Evolutionary conservation across 2,888 invertebrate species (phyloP), one percentile per base, ranked within the genome.

Genomic region (Ctena decussata): DNA sequence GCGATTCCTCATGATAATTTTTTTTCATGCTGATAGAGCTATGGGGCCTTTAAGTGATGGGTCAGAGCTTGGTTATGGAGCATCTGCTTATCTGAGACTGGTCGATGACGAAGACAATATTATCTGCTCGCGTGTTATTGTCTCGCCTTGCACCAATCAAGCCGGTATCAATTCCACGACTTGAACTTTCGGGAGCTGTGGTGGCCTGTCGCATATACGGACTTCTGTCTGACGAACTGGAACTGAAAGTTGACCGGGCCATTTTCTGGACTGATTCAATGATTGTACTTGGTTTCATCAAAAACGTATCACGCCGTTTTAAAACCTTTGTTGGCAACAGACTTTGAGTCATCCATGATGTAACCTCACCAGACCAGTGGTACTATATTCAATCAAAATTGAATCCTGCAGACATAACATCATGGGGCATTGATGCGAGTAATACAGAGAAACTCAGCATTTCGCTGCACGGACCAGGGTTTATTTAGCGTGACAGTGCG

Each of bases 301-400:
- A 57, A 60, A 88, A 86, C 69, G 71, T 27, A 12, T 30, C 81
- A 41, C 18, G 76, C 11, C 65, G 83, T 12, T 88, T 88, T 46
- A 77, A 88, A 37, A 77, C 83, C 1, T 88, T 86, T 60, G 85
- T 88, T 24, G 87, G 77, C 0, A 85, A 85, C 37, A 69, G 69
- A 37, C 37, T 69, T 15, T 6, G 69, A 21, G 69, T 69, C 35
- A 69, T 69, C 27, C 82, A 86, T 37, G 76, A 87, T 0, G 27
- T 39, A 0, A 82, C 85, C 0, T 30, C 44, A 15, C 76, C 76
- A 24, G 70, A 78, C 5, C 82, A 88, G 46, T 84, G 81, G 84
- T 41, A 77, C 18, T 49, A 84, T 35, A 57, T 84, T 3, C n/a
- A 46, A 18, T 41, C 77, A 6, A 71, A 60, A 11, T 24, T 27